phyloP scores from a whole-genome alignment of 2,113 vertebrate species.

The Larimichthys polyactis region DNA sequence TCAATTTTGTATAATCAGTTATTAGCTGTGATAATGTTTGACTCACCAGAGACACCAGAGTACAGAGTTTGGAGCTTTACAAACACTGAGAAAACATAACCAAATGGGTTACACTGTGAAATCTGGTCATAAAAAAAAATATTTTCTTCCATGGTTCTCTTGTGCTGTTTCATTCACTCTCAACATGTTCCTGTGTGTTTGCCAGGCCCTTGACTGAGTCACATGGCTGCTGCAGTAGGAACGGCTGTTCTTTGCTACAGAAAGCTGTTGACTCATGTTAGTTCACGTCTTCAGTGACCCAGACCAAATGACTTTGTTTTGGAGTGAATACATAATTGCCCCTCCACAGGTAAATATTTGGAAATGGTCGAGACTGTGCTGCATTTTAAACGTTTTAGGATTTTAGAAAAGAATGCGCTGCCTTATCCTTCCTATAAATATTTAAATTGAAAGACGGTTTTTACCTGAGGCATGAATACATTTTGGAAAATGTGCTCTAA shows the following conservation, averaged over 20 bases:
- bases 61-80: not conserved
- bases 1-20: not conserved
- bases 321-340: constrained; percentile 45
- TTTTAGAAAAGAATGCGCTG: constrained; percentile 21
- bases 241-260: constrained; percentile 18
- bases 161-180: constrained; percentile 2
- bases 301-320: constrained; percentile 42
- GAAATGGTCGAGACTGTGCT: constrained; percentile 18
- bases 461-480: constrained; percentile 53
- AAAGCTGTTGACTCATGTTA: constrained; percentile 44
- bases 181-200: constrained; percentile 8
- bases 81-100: not conserved
- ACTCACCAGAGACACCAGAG: not conserved
- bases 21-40: not conserved
- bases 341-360: constrained; percentile 61
- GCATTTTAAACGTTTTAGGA: constrained; percentile 10
- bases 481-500: constrained; percentile 32
- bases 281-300: constrained; percentile 50
- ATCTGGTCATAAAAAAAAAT: constrained; percentile 1
- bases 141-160: not conserved
- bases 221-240: constrained; percentile 16
- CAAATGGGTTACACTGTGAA: not conserved
- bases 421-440: constrained; percentile 60
- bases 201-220: constrained; percentile 40
- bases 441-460: constrained; percentile 57